phyloP scores from a whole-genome alignment of 2,797 vertebrate species.

The Columba guinea region DNA sequence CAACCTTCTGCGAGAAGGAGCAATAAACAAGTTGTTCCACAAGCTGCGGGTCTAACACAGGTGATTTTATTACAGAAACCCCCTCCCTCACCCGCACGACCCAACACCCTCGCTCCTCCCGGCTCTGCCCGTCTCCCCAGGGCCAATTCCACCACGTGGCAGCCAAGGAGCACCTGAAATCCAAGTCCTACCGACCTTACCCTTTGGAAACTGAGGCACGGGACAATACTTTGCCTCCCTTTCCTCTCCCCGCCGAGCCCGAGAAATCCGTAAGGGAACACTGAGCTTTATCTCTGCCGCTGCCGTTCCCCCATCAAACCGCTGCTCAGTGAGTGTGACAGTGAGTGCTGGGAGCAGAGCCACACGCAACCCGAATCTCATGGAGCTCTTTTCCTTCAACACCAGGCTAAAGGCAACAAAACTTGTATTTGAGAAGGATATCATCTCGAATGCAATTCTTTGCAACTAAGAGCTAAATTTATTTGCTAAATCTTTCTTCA shows the following conservation, averaged over 20 bases:
- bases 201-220: not conserved
- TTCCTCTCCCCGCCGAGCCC: not conserved
- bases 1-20: not conserved
- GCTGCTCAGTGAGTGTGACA: not conserved
- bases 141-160: accelerated
- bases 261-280: not conserved
- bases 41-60: not conserved
- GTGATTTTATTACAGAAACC: not conserved
- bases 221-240: not conserved
- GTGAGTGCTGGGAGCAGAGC: not conserved
- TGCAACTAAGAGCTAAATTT: not conserved
- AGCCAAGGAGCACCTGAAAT: not conserved
- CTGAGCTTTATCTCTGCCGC: not conserved
- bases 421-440: not conserved
- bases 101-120: not conserved
- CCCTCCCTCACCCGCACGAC: not conserved
- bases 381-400: not conserved
- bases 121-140: not conserved
- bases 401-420: not conserved
- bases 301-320: not conserved
- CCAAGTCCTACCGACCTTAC: not conserved
- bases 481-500: not conserved
- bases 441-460: not conserved
- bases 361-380: not conserved
- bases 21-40: not conserved